A percentile compares a stretch with the other conserved stretches of the same genome.
Evolutionary conservation across 2,113 vertebrate genomes (phyloP).

Genomic region (Hippocampus abdominalis): DNA sequence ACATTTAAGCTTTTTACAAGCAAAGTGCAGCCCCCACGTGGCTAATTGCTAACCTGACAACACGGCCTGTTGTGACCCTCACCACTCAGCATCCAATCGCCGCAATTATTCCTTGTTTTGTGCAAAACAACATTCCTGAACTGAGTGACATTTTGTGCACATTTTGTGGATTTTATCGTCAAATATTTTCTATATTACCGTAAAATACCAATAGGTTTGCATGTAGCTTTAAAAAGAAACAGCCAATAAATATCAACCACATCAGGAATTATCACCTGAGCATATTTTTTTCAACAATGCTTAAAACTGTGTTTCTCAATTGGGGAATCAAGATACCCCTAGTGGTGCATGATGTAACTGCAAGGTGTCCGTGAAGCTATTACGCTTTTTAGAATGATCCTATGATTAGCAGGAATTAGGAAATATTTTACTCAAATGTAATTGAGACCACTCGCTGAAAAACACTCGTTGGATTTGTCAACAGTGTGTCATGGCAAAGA

Average conservation of each 20-base stretch:
- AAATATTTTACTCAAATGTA: no score
- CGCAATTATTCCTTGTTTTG: background rate
- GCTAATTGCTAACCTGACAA: conserved; percentile 15
- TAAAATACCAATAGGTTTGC: no score
- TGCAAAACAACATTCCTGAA: background rate
- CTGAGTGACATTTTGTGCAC: background rate
- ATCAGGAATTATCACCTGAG: background rate
- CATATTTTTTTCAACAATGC: background rate
- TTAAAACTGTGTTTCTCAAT: background rate
- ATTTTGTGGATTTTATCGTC: background rate
- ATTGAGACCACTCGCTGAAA: no score
- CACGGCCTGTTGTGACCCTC: conserved; percentile 4
- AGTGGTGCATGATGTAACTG: no score
- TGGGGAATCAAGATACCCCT: no score
- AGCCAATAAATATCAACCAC: background rate
- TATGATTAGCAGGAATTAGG: no score
- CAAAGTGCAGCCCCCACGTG: background rate
- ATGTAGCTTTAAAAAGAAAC: background rate
- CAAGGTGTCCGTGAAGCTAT: no score
- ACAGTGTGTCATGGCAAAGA: no score
- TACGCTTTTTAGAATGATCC: no score
- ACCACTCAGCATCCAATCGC: conserved; percentile 5
- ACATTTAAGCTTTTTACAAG: conserved; percentile 17
- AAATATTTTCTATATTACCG: background rate
- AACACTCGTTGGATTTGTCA: no score